Conservation (phyloP, 2,113 vertebrate genomes). For the Lynx canadensis region DNA sequence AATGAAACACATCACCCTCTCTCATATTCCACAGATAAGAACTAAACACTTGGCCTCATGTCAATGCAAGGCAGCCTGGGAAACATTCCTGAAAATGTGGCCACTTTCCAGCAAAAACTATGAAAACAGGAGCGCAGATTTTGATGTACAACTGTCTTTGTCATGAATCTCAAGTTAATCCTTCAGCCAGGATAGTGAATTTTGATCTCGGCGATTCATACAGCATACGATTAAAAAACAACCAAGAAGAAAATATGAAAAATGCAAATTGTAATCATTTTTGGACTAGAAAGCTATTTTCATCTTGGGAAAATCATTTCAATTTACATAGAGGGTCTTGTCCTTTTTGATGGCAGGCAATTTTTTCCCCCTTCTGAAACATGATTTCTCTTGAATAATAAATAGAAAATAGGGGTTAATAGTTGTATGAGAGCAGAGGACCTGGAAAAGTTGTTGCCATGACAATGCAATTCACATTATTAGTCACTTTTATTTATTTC, state of each 20-base stretch:
- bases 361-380: constrained; percentile 74
- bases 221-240: constrained; percentile 31
- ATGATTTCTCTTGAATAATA: constrained; percentile 85
- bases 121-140: background rate
- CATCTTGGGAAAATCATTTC: constrained; percentile 78
- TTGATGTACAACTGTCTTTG: background rate
- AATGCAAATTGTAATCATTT: constrained; percentile 80
- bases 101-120: background rate
- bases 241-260: constrained; percentile 68
- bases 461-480: constrained; percentile 81
- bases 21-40: background rate
- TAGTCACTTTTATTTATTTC: constrained; percentile 80
- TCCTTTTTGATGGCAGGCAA: constrained; percentile 82
- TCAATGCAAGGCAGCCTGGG: background rate
- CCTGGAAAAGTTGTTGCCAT: constrained; percentile 84
- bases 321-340: constrained; percentile 74
- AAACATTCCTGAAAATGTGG: background rate
- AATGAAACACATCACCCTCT: background rate
- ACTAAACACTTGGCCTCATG: background rate
- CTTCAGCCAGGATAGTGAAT: background rate
- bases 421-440: constrained; percentile 71
- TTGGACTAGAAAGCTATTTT: constrained; percentile 79
- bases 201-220: background rate
- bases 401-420: constrained; percentile 82
- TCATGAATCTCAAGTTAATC: background rate